Base-by-base conservation (phyloP, 2,113 vertebrate genomes). In the Dunckerocampus dactyliophorus region DNA sequence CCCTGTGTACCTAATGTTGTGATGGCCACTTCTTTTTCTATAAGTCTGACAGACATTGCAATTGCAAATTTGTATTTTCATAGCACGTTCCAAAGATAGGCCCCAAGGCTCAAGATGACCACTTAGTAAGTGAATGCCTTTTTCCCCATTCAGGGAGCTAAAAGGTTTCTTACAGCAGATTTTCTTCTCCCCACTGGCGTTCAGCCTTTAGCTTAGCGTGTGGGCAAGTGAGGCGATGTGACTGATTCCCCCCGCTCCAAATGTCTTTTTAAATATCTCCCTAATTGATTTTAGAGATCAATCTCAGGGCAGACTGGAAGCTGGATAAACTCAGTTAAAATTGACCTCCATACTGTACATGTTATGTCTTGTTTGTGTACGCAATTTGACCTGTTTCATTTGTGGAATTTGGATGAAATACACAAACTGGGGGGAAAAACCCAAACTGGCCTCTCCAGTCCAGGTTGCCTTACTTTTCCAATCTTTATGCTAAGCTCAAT, bases 51-150 rank as follows among this genome's bases (percentile, higher is more conserved):
- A 46, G 45, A 14, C 14, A 46, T 17, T 20, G 47, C n/a, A 19
- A 19, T 48, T 19, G 0, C 19, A 21, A 9, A 13, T 20, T 55
- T 31, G 37, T 47, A 20, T 21, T 71, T 52, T 42, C 55, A 15
- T 46, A 47, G 11, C 45, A 12, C 31, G 39, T 19, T 50, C 8
- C 21, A 31, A 45, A 67, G 43, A 49, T 55, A 20, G 17, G 8
- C 28, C 37, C 22, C 49, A 50, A 42, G 48, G 62, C 55, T 47
- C 16, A 21, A 15, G 56, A 71, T 48, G 62, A 65, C 24, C 47
- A 39, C 46, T 55, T 62, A 21, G 21, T 72, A 34, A 61, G 57
- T 56, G 24, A 15, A 55, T 51, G 22, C 21, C 4, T 8, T 10
- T 34, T n/a, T 54, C 17, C n/a, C n/a, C 9, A 31, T 4, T 9